Base-by-base conservation (phyloP, 2,113 vertebrate species). In the Eleginops maclovinus region DNA sequence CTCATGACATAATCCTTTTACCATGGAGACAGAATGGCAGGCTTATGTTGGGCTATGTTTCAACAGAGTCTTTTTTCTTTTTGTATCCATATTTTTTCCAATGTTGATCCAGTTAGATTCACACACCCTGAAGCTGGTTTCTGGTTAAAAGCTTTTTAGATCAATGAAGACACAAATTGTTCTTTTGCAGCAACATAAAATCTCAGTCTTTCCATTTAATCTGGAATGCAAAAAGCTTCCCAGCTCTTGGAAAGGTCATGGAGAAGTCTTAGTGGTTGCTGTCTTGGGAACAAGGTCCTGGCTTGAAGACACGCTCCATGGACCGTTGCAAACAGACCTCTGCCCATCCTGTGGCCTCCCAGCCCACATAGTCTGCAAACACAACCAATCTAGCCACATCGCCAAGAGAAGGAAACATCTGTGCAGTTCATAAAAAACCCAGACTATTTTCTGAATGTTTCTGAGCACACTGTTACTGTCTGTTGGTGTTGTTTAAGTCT, bases 1-100 rank as follows among this genome's bases (percentile, higher is more conserved):
- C 44, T 79, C 74, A 70, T 77, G 81, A 74, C 53, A 64, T 79
- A 61, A 81, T 79, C 68, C n/a, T 73, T 85, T 85, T 51, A 55
- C 44, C 28, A 72, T 40, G 54, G 62, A 71, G 70, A 61, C 43
- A 9, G 22, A 75, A 26, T 73, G 61, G 46, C 77, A 73, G 54
- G 28, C 26, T 44, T 59, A 51, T 63, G 44, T 28, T 63, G 63
- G 58, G 47, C 61, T 55, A 59, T 36, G n/a, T 62, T 84, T 21
- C 9, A 53, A 12, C 4, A 16, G 19, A 51, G 15, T 41, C 28
- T 60, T 24, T 49, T 63, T 8, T 58, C 5, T 59, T 58, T 70
- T 56, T 11, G n/a, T n/a, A 9, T 24, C 21, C 10, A 9, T 59
- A 26, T 55, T 54, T 61, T 50, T 56, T 58, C 16, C 17, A 14